Base-by-base conservation (phyloP, 2,888 invertebrate species). In the Isotomurus palustris region DNA sequence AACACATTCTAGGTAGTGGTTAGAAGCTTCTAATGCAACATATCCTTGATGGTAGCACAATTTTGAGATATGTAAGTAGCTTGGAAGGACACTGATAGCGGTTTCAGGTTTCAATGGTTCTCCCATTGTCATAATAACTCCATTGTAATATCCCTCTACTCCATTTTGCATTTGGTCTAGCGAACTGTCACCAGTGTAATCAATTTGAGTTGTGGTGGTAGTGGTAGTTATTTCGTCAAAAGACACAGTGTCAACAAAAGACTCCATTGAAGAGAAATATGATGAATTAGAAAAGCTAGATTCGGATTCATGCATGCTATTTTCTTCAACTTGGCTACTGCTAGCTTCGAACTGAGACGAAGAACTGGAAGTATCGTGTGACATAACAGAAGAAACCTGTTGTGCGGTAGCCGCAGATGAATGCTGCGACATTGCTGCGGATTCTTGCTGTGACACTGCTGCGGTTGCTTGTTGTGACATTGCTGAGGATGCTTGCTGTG, bases 181-280 rank as follows among this genome's bases (percentile, higher is more conserved):
- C 12, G 43, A 52, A 1, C 55, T 64, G 28, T 61, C 61, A 12
- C 41, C 49, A 45, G 51, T 61, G 19, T 43, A 54, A 29, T 64
- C 61, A 1, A 54, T 45, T 21, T 29, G 24, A 1, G 29, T 32
- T 25, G 59, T 36, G 1, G 36, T 35, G 1, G 41, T n/a, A 22
- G 19, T 32, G 14, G 53, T 28, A 5, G 28, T 25, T 19, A 32
- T 28, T 27, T 32, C 35, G 32, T 64, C 64, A 32, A 55, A 56
- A 1, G 49, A 24, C 1, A 57, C 25, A 8, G 53, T 51, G 28
- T 59, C 53, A 14, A 58, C 40, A 29, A 48, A 64, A 6, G 49
- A 48, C n/a, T 53, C 50, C 2, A 55, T 53, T 21, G 35, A 58
- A 17, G 56, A 43, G 19, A 62, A 62, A 14, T 41, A 60, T 4